Conservation (phyloP, 2,113 vertebrate genomes). For the Aphyosemion australe region DNA sequence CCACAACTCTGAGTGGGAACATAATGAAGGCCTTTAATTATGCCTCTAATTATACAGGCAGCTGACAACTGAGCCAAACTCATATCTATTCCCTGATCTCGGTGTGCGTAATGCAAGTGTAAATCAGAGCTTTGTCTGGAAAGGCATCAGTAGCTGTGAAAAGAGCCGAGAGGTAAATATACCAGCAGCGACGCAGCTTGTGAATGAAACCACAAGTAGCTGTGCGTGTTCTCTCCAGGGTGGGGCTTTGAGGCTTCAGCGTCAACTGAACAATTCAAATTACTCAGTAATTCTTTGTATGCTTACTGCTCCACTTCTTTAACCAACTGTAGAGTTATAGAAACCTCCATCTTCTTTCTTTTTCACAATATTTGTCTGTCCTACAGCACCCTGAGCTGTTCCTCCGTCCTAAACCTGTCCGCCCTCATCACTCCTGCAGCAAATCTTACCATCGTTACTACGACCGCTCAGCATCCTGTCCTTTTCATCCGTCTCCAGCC, state of each 20-base stretch:
- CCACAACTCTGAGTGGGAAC: constrained; percentile 52
- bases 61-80: constrained; percentile 56
- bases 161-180: not conserved
- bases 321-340: no score
- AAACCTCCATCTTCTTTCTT: not conserved
- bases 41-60: constrained; percentile 66
- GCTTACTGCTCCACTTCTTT: not conserved
- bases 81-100: constrained; percentile 51
- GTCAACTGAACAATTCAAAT: constrained; percentile 5
- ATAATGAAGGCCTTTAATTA: constrained; percentile 74
- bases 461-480: not conserved
- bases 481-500: not conserved
- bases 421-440: not conserved
- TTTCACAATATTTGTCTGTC: not conserved
- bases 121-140: constrained; percentile 11
- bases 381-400: not conserved
- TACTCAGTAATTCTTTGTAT: not conserved
- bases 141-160: constrained; percentile 35
- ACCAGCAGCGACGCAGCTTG: constrained; percentile 7
- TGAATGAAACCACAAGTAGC: constrained; percentile 16
- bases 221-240: not conserved
- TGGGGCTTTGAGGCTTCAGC: not conserved
- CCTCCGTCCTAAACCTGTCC: not conserved
- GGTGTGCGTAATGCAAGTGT: constrained; percentile 21
- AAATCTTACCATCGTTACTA: not conserved